Percentiles rank a stretch among this genome's conserved stretches.
Conservation (phyloP, 2,113 vertebrate genomes). For the Oncorhynchus nerka region DNA sequence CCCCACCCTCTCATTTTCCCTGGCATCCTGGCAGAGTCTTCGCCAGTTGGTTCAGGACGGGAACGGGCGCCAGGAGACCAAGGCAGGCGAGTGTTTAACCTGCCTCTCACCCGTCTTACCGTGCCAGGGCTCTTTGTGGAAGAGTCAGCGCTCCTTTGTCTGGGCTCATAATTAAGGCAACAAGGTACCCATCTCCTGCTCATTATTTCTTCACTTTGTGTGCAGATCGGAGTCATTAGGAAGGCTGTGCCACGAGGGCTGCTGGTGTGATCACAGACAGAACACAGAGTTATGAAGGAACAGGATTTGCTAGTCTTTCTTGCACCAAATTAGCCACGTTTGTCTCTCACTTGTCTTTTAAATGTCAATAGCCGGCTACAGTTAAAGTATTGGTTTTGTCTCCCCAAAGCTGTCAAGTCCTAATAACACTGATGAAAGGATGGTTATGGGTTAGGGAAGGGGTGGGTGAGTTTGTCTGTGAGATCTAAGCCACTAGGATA, state of each 20-base stretch:
- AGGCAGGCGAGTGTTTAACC: conserved; percentile 50
- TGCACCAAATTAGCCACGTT: conserved; percentile 54
- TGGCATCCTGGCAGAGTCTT: neutral
- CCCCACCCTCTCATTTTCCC: neutral
- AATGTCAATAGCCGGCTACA: conserved; percentile 44
- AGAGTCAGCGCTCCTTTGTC: conserved; percentile 59
- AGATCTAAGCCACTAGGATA: conserved; percentile 26
- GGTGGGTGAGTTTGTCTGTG: conserved; percentile 27
- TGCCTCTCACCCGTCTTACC: conserved; percentile 50
- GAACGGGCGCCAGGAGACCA: conserved; percentile 12
- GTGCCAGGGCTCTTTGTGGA: conserved; percentile 41
- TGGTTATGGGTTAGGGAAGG: conserved; percentile 41
- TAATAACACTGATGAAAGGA: conserved; percentile 63
- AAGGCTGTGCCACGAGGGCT: conserved; percentile 40
- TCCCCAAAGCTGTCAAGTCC: conserved; percentile 45
- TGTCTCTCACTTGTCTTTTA: conserved; percentile 48
- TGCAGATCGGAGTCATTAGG: conserved; percentile 67
- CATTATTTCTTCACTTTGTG: conserved; percentile 71
- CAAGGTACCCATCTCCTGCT: conserved; percentile 39
- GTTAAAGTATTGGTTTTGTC: conserved; percentile 48
- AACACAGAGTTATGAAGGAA: neutral
- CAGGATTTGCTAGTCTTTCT: conserved; percentile 34
- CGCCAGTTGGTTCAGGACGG: too few species aligned
- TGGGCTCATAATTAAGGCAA: conserved; percentile 63
- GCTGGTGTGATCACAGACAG: conserved; percentile 7